Base-by-base conservation (phyloP, 92 coral and sea anemone species). In the Ricordea florida region DNA sequence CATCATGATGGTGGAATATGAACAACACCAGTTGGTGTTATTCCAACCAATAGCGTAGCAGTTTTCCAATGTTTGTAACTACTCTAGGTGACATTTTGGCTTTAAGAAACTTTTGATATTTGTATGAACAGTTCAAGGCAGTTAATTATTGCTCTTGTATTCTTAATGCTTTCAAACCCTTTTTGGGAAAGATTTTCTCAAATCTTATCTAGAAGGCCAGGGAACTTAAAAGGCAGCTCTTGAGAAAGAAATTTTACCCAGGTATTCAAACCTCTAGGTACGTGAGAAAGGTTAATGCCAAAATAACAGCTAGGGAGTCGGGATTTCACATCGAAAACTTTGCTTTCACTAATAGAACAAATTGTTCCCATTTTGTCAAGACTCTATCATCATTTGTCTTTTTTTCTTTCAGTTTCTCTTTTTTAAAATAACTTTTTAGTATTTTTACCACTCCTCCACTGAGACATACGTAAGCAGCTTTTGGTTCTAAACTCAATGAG, bases 101-200 rank as follows among this genome's bases (percentile, higher is more conserved):
- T 48, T n/a, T 79, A 67, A 11, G 79, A 27, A 22, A 69, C 47
- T 42, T 75, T 68, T 46, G 89, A 86, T 3, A 72, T 31, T 11
- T 58, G 80, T 44, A 84, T 84, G 41, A 84, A 84, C 2, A 84
- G 73, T n/a, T 84, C 80, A 40, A 55, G 78, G 60, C 86, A 84
- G 66, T 79, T 74, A 52, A 78, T 36, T 4, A 80, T 78, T 23
- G 74, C 78, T 4, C 86, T 26, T 6, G 78, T 29, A 17, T 68
- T 84, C 44, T 65, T 2, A 30, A 69, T 61, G 25, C 25, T 34
- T 28, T 61, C 18, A 22, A 79, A 55, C n/a, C 37, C 80, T 17
- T 34, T n/a, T 8, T 34, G 61, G 71, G 46, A 67, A 44, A 52
- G 33, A 27, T 40, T 66, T 10, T 25, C 27, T 62, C 25, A 81